These are phyloP conservation scores for Cynodonichthys magdalenae DNA, from an alignment of 2,797 vertebrate genomes.

Conservation along the genomic window DNA sequence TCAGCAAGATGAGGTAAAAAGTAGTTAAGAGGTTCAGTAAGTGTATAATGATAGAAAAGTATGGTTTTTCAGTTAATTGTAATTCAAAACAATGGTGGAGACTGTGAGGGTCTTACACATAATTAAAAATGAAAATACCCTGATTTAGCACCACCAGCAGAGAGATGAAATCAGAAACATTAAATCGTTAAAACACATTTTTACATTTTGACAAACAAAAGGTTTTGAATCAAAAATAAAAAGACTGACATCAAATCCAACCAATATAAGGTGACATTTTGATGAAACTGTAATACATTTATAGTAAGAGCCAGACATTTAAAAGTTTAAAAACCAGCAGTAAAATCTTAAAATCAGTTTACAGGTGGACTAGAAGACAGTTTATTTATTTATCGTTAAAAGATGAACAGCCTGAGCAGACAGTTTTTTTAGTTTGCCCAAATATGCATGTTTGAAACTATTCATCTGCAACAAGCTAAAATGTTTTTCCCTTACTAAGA, in stretches of 20 bases:
- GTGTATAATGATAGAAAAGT: conserved; percentile 55
- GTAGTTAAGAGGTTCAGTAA: conserved; percentile 46
- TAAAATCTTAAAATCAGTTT: too few species aligned
- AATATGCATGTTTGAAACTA: too few species aligned
- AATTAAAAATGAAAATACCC: conserved; percentile 37
- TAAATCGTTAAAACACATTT: conserved; percentile 10
- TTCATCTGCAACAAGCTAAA: too few species aligned
- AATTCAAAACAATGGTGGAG: conserved; percentile 26
- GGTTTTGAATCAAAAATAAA: neutral
- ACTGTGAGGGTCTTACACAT: conserved; percentile 19
- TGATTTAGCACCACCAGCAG: conserved; percentile 11
- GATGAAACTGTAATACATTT: too few species aligned
- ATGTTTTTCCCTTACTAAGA: conserved; percentile 40
- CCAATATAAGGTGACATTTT: neutral
- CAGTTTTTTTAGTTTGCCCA: too few species aligned
- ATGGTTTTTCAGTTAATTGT: conserved; percentile 32
- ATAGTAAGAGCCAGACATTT: too few species aligned
- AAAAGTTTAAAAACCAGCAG: too few species aligned
- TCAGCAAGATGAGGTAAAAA: conserved; percentile 30
- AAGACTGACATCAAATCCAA: conserved; percentile 4
- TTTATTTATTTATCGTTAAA: too few species aligned
- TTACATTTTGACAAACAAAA: conserved; percentile 3
- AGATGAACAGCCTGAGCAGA: too few species aligned
- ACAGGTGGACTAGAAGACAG: too few species aligned
- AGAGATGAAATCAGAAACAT: conserved; percentile 17